Conservation (phyloP, 2,113 vertebrate species). For the Carlito syrichta region DNA sequence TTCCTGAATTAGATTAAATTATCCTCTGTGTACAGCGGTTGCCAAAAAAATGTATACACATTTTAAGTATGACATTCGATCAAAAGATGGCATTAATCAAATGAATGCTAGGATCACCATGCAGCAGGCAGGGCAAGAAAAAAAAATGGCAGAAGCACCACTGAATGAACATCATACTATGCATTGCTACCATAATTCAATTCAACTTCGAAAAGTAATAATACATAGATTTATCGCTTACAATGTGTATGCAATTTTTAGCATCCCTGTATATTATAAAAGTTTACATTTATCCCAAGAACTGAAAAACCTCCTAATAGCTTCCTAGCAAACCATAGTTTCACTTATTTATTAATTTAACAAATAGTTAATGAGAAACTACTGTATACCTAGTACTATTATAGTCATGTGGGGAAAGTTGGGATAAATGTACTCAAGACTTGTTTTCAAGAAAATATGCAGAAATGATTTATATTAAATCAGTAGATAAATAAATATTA, state of each 20-base stretch:
- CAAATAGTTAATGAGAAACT: neutral
- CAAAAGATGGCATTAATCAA: no score
- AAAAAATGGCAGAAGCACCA: no score
- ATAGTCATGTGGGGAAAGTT: neutral
- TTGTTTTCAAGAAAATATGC: neutral
- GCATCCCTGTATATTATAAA: no score
- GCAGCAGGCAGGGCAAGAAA: no score
- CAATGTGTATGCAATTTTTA: no score
- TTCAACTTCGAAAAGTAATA: no score
- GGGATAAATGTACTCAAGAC: neutral
- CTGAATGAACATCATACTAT: no score
- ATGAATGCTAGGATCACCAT: no score
- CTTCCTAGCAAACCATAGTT: neutral
- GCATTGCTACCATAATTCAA: no score
- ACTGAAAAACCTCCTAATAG: neutral
- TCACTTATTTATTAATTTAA: neutral
- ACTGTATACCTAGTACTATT: neutral
- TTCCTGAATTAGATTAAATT: neutral
- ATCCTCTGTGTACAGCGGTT: accelerated
- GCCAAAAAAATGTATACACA: no score
- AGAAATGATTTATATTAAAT: neutral
- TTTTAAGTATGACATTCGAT: no score
- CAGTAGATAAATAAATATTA: neutral
- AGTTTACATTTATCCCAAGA: neutral
- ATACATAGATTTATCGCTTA: no score